Conservation (phyloP, 1,140 invertebrate species). For the Lucilia sericata region DNA sequence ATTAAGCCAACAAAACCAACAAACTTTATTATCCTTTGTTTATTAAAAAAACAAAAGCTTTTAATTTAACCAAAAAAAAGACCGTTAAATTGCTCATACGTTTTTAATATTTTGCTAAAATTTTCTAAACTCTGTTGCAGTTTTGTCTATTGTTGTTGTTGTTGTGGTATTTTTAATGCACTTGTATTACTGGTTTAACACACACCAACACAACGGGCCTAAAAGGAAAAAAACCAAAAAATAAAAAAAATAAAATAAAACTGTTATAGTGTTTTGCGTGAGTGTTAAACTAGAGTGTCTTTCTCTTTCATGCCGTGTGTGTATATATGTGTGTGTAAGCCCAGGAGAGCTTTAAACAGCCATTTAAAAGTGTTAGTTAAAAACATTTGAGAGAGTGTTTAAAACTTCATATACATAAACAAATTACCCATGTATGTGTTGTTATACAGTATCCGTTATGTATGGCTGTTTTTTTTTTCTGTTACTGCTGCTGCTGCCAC, state of each 20-base stretch:
- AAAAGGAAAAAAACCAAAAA: too few species aligned
- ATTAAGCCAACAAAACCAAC: too few species aligned
- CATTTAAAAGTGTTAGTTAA: background rate
- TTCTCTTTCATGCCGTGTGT: background rate
- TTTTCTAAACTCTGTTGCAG: background rate
- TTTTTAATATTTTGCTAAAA: slow-evolving; percentile 7
- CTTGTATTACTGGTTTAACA: slow-evolving; percentile 38
- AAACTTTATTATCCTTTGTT: too few species aligned
- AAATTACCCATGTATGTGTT: background rate
- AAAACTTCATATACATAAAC: background rate
- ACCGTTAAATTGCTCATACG: background rate
- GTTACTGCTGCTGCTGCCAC: slow-evolving; percentile 32
- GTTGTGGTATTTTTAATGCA: background rate
- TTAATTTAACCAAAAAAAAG: background rate
- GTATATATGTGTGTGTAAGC: background rate
- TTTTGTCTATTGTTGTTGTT: background rate
- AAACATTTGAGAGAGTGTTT: background rate
- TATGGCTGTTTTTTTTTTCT: slow-evolving; percentile 10
- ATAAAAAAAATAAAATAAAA: background rate
- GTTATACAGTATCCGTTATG: background rate
- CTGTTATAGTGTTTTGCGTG: slow-evolving; percentile 13
- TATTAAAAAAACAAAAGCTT: background rate
- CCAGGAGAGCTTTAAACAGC: background rate
- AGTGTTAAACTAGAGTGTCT: background rate
- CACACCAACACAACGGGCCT: background rate